phyloP scores from a whole-genome alignment of 2,113 vertebrate genomes.

The Neoarius graeffei region DNA sequence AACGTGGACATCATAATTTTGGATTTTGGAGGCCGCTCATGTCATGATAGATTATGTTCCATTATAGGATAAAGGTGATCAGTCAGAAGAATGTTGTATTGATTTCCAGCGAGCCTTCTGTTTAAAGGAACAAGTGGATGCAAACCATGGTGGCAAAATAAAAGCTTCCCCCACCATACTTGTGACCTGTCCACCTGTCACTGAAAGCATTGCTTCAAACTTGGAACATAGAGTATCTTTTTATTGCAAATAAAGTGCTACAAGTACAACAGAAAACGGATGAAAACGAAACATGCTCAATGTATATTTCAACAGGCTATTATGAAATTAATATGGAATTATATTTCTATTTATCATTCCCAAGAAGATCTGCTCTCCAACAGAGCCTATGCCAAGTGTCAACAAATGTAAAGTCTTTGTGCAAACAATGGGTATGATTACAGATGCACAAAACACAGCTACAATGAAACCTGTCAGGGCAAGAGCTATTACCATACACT shows the following conservation, averaged over 20 bases:
- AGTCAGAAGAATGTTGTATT: neutral
- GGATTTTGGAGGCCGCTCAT: neutral
- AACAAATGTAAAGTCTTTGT: slow-evolving; percentile 16
- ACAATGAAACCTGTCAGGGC: slow-evolving; percentile 37
- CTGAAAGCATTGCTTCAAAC: neutral
- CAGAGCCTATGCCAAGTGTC: slow-evolving; percentile 24
- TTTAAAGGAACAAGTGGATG: neutral
- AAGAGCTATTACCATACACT: slow-evolving; percentile 41
- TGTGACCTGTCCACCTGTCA: neutral
- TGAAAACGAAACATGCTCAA: neutral
- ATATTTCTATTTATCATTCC: slow-evolving; percentile 33
- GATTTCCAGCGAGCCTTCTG: neutral
- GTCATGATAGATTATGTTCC: neutral
- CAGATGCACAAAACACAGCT: slow-evolving; percentile 27
- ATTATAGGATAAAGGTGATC: neutral
- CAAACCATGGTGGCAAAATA: neutral
- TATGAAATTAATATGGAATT: slow-evolving; percentile 12
- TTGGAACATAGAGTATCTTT: neutral
- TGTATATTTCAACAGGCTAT: slow-evolving; percentile 23
- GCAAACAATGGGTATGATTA: slow-evolving; percentile 44
- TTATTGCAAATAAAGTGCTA: neutral
- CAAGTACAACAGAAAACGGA: neutral
- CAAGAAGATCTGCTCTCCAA: slow-evolving; percentile 1
- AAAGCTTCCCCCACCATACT: neutral
- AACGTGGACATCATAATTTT: neutral